phyloP scores from a whole-genome alignment of 2,888 invertebrate genomes.

The Priocnemis perturbator region DNA sequence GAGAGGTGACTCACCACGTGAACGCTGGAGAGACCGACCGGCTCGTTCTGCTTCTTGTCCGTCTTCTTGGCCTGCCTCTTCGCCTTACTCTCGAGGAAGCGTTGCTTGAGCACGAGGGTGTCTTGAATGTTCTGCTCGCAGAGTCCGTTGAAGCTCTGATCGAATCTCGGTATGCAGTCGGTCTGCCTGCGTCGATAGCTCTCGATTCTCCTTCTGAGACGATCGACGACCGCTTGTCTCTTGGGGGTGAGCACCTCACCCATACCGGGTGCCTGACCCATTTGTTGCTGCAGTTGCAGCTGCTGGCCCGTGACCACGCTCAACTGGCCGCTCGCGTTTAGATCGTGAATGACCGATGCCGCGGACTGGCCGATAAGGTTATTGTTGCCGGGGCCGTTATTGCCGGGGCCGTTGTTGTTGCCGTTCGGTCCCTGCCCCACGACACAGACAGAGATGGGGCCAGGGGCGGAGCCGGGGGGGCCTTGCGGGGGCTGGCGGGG shows the following conservation, averaged over 20 bases:
- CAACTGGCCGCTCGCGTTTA: conserved; percentile 61
- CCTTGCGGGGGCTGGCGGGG: conserved; percentile 81
- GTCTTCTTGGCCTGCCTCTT: conserved; percentile 88
- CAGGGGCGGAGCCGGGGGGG: conserved; percentile 78
- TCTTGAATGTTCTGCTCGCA: conserved; percentile 95
- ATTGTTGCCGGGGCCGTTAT: conserved; percentile 77
- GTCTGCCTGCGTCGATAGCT: conserved; percentile 90
- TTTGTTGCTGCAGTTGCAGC: conserved; percentile 72
- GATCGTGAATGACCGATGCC: conserved; percentile 69
- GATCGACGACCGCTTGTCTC: conserved; percentile 90
- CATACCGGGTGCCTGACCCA: conserved; percentile 75
- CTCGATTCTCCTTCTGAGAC: conserved; percentile 89
- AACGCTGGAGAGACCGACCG: conserved; percentile 76
- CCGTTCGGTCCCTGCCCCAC: conserved; percentile 63
- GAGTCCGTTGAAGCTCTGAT: conserved; percentile 89
- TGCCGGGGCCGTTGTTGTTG: conserved; percentile 37
- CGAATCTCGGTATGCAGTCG: conserved; percentile 91
- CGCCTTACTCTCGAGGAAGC: conserved; percentile 92
- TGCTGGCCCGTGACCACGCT: conserved; percentile 60
- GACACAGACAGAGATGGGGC: conserved; percentile 61
- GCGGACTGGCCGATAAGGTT: conserved; percentile 79
- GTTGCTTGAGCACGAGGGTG: conserved; percentile 90
- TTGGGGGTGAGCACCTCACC: conserved; percentile 86
- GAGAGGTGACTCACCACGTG: conserved; percentile 69
- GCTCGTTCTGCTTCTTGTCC: conserved; percentile 83